Evolutionary conservation across 2,113 vertebrate species (phyloP).

Genomic region (Gambusia affinis): DNA sequence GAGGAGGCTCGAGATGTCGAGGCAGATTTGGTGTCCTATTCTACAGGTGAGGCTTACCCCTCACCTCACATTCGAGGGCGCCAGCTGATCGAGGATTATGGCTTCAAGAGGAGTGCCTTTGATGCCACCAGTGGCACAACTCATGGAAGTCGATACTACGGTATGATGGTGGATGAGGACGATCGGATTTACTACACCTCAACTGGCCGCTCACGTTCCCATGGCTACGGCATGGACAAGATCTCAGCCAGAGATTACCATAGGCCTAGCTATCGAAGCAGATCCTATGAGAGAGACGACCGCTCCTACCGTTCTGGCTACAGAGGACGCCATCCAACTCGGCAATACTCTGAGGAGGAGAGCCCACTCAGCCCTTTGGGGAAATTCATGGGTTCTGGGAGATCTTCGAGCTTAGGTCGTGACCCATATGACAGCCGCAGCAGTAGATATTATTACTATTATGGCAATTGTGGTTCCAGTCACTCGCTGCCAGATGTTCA

Average conservation of each 20-base stretch:
- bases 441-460: constrained; percentile 74
- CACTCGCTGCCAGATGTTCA: constrained; percentile 99
- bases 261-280: constrained; percentile 81
- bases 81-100: constrained; percentile 87
- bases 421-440: constrained; percentile 86
- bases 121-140: constrained; percentile 80
- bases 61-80: constrained; percentile 90
- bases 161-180: constrained; percentile 83
- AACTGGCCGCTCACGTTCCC: constrained; percentile 86
- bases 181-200: constrained; percentile 87
- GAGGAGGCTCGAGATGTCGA: constrained; percentile 98
- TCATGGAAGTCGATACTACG: constrained; percentile 78
- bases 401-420: constrained; percentile 78
- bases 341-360: constrained; percentile 94
- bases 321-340: constrained; percentile 85
- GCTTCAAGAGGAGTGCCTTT: constrained; percentile 90
- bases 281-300: constrained; percentile 90
- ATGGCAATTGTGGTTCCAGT: constrained; percentile 94
- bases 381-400: constrained; percentile 84
- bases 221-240: constrained; percentile 90
- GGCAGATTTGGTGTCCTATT: constrained; percentile 92
- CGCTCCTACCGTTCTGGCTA: constrained; percentile 82
- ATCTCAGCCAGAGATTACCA: constrained; percentile 86
- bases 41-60: constrained; percentile 83
- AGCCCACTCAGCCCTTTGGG: constrained; percentile 89